Evolutionary conservation across 2,888 invertebrate species (phyloP), one percentile per base, ranked within the genome.

Genomic region (Salpingus planirostris): DNA sequence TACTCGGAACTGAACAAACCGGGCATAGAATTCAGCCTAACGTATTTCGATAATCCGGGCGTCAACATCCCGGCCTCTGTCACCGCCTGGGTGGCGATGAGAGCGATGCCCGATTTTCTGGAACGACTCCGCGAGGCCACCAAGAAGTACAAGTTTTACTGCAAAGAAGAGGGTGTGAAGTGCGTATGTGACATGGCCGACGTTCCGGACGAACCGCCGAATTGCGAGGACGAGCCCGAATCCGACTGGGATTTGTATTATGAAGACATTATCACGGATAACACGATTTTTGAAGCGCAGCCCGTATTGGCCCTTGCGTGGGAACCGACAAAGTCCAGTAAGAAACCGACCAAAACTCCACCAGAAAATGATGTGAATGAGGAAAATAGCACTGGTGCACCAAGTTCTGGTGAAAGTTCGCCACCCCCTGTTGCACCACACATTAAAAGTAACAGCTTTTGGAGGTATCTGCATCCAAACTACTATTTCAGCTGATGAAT

Each of bases 11-110:
- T 74, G 33, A 67, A 75, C 24, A 64, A 76, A 60, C 69, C 72
- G 11, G 85, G 86, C 7, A 74, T 84, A 52, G 84, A 90, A 60
- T 90, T 88, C 63, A 79, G 82, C 21, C 64, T 90, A 21, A 90
- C 89, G 0, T 90, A 90, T 63, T 90, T 80, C 62, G 90, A 90
- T 59, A 85, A 89, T 68, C 88, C 90, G 5, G 88, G 86, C 0
- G 68, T 80, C 2, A 76, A 79, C 27, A 76, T 90, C 49, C 85
- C 89, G 0, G 69, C 80, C 5, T 69, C 77, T 22, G 68, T 84
- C 24, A 76, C 77, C 13, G 69, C 78, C 0, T 90, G 88, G 87
- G 86, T 79, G 0, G 73, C 78, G 0, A 76, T 77, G 40, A 68
- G 74, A 54, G 87, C 83, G 13, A 79, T 86, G 62, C 87, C 88